phyloP scores from a whole-genome alignment of 1,140 invertebrate species.

The Panulirus ornatus region DNA sequence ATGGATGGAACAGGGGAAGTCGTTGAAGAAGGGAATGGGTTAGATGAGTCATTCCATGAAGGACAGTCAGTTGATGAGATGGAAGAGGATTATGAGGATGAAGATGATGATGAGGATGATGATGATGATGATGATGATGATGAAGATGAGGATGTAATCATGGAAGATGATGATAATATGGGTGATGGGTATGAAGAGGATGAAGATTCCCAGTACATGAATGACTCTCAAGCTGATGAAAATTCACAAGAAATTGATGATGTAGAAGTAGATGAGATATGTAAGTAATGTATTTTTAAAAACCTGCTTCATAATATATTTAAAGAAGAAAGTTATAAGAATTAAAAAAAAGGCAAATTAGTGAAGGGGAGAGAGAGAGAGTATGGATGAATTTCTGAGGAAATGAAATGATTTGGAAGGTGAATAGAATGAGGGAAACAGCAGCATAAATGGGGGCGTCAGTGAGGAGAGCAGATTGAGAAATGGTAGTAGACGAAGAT shows the following conservation, averaged over 20 bases:
- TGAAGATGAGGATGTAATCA: constrained; percentile 28
- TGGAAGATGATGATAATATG: constrained; percentile 34
- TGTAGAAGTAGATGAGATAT: constrained; percentile 49
- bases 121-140: constrained; percentile 54
- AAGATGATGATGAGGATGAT: constrained; percentile 44
- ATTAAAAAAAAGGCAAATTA: too few relatives aligned
- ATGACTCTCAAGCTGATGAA: constrained; percentile 45
- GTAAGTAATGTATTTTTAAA: too few relatives aligned
- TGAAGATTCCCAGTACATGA: constrained; percentile 54
- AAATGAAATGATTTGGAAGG: too few relatives aligned
- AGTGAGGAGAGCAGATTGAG: too few relatives aligned
- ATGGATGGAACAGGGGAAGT: constrained; percentile 32
- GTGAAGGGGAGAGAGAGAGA: too few relatives aligned
- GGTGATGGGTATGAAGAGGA: constrained; percentile 25
- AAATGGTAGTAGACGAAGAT: too few relatives aligned
- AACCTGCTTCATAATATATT: too few relatives aligned
- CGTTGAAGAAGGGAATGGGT: constrained; percentile 14
- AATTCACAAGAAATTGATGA: constrained; percentile 40
- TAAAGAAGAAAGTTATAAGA: too few relatives aligned
- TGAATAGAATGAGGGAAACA: too few relatives aligned
- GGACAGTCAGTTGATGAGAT: constrained; percentile 25
- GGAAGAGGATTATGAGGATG: constrained; percentile 53
- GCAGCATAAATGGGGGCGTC: too few relatives aligned
- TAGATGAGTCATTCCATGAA: constrained; percentile 45
- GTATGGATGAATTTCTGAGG: too few relatives aligned